Base-by-base conservation (phyloP, 2,888 invertebrate species). In the Melipona beecheii region DNA sequence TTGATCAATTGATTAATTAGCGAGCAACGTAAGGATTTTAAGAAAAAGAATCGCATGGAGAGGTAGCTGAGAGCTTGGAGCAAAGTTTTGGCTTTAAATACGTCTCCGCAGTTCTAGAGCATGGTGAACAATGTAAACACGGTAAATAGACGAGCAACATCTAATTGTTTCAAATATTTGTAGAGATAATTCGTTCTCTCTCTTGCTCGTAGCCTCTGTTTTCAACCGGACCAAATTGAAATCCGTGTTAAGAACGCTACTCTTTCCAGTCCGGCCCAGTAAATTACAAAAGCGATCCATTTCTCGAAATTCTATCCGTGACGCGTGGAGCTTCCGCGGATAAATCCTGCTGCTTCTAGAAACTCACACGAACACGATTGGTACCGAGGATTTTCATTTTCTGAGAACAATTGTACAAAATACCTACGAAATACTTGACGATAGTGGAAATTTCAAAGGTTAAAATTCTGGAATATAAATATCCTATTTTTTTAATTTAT, bases 141-240 rank as follows among this genome's bases (percentile, higher is more conserved):
- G 86, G 90, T 92, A 93, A 93, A n/a, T 92, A 88, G 92, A 90
- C 90, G 91, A 84, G 92, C 91, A 93, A 93, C 93, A 94, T 88
- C 92, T 93, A 93, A 93, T 93, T 93, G 92, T 91, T 88, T 92
- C 93, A 94, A 93, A 94, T 93, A 93, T 93, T 93, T 93, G 93
- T 91, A n/a, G 80, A 91, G 92, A 92, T 94, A 91, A 94, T 93
- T 92, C n/a, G n/a, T 90, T 86, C 83, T 84, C 70, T 50, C 80
- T 85, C 87, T 81, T 82, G 80, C 73, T 84, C n/a, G 86, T 85
- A 78, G 84, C 70, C 88, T 85, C 80, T 75, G 82, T 88, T 85
- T 84, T 87, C 78, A 66, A 82, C 84, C 79, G 85, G 81, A 72
- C 76, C 84, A 73, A 78, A n/a, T n/a, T 76, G 65, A 56, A 74